Evolutionary conservation across 1,140 invertebrate genomes (phyloP).

Genomic region (Probaryconus sp.): DNA sequence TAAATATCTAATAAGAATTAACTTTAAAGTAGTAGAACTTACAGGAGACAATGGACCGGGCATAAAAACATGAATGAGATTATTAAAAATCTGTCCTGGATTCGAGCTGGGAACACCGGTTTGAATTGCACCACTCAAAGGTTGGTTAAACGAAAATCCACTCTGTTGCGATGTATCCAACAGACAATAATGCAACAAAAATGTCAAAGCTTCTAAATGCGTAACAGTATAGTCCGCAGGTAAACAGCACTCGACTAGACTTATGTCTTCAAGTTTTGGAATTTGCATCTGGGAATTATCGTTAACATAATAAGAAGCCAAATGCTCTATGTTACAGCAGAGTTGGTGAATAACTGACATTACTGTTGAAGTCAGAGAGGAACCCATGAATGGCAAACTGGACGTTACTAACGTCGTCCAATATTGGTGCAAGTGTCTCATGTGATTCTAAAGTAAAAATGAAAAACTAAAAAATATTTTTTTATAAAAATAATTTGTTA

Average conservation of each 20-base stretch:
- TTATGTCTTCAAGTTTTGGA: conserved; percentile 69
- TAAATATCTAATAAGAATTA: neutral
- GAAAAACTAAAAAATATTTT: conserved; percentile 1
- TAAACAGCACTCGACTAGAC: conserved; percentile 73
- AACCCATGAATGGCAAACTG: conserved; percentile 85
- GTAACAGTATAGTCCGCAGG: conserved; percentile 90
- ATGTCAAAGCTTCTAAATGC: conserved; percentile 89
- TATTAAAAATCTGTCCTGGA: conserved; percentile 87
- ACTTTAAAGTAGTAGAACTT: conserved; percentile 40
- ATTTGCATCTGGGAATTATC: conserved; percentile 59
- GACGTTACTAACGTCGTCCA: conserved; percentile 90
- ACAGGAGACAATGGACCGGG: conserved; percentile 78
- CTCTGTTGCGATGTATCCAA: conserved; percentile 85
- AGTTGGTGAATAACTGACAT: conserved; percentile 89
- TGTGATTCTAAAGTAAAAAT: conserved; percentile 76
- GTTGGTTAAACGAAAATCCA: conserved; percentile 81
- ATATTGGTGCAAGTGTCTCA: conserved; percentile 86
- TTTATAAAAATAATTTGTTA: conserved; percentile 20
- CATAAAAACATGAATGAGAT: conserved; percentile 88
- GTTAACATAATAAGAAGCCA: conserved; percentile 78
- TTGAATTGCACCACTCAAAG: conserved; percentile 75
- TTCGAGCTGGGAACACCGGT: conserved; percentile 79
- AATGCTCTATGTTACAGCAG: conserved; percentile 88
- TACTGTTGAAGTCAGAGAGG: conserved; percentile 86
- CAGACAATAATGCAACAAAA: conserved; percentile 91